A percentile compares a stretch with the other conserved stretches of the same genome.
Conservation (phyloP, 2,797 vertebrate genomes). For the Acanthurus tractus region DNA sequence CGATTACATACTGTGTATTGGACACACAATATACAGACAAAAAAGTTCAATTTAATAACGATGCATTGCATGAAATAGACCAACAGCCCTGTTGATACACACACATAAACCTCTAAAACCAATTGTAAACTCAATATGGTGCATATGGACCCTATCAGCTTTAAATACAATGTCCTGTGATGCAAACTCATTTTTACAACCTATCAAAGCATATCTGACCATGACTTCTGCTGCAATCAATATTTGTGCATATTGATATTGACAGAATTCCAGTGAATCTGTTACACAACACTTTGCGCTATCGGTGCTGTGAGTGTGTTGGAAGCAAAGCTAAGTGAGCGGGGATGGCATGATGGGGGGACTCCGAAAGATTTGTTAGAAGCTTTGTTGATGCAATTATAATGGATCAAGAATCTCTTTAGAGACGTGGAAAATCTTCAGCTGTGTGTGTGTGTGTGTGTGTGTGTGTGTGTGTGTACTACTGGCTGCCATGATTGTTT, state of each 20-base stretch:
- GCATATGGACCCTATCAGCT: neutral
- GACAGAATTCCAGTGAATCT: neutral
- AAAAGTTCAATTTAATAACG: neutral
- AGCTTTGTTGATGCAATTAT: conserved; percentile 53
- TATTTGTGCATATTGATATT: conserved; percentile 3
- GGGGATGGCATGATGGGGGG: neutral
- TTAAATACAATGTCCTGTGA: neutral
- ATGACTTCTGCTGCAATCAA: conserved; percentile 18
- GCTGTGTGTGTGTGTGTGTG: conserved; percentile 24
- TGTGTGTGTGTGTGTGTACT: conserved; percentile 6
- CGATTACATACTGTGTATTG: neutral
- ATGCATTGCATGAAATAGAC: neutral
- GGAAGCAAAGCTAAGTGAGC: conserved; percentile 1
- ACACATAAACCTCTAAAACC: neutral
- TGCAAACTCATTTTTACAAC: neutral
- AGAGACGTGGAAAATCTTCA: conserved; percentile 27
- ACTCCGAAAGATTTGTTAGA: conserved; percentile 37
- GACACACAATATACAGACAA: neutral
- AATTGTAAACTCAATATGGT: neutral
- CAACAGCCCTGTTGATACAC: neutral
- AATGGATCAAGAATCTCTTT: conserved; percentile 33
- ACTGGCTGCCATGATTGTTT: conserved; percentile 32
- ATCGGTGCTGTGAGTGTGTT: conserved; percentile 18
- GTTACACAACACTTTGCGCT: conserved; percentile 5
- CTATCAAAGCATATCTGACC: neutral